Conservation (phyloP, 2,888 invertebrate species). For the Lamellibrachia columna region DNA sequence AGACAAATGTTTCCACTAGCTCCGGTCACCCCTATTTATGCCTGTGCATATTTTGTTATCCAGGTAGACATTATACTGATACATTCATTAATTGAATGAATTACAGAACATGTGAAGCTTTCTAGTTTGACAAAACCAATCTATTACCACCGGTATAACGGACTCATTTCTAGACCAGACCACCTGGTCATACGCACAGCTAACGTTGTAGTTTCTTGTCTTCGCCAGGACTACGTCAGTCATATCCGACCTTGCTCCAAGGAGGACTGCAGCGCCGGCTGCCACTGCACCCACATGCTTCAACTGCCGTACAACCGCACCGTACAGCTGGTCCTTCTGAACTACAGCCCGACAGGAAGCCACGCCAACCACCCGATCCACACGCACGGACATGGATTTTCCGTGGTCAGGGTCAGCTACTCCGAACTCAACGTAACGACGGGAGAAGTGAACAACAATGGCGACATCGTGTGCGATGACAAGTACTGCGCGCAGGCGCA, state of each 20-base stretch:
- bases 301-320: constrained; percentile 20
- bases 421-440: constrained; percentile 32
- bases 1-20: too few species aligned
- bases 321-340: constrained; percentile 20
- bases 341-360: background rate
- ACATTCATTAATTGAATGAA: too few species aligned
- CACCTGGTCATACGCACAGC: too few species aligned
- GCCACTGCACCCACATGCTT: background rate
- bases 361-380: background rate
- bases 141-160: too few species aligned
- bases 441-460: constrained; percentile 25
- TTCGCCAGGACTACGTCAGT: background rate
- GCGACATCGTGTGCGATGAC: constrained; percentile 47
- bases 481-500: background rate
- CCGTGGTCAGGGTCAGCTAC: constrained; percentile 49
- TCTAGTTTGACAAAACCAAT: too few species aligned
- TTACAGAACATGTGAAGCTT: too few species aligned
- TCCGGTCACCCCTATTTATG: too few species aligned
- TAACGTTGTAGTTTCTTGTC: too few species aligned
- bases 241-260: background rate
- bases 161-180: background rate
- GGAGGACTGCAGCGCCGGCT: background rate
- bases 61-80: too few species aligned
- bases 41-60: too few species aligned
- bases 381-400: background rate